Base-by-base conservation (phyloP, 2,888 invertebrate species). In the Luffia ferchaultella region DNA sequence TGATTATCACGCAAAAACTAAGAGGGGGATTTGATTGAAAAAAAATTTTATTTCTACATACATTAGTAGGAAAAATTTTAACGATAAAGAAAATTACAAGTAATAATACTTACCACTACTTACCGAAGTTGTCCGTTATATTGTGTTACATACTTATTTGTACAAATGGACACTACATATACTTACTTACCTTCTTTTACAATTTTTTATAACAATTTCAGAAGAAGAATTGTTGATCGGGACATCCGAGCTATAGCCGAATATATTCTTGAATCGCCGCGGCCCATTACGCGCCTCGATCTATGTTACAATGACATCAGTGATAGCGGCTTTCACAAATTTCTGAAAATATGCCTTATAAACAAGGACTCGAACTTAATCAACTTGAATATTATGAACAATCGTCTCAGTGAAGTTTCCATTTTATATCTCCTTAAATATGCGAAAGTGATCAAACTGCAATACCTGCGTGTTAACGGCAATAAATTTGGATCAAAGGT, bases 281-380 rank as follows among this genome's bases (percentile, higher is more conserved):
- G 66, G 18, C 64, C 86, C 47, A 76, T 89, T 2, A 73, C 73
- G 0, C 79, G 71, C 47, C 46, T 89, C 1, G 85, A 87, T 57
- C 63, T 89, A 3, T 72, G 84, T 19, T 87, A 87, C 58, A 89
- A 89, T 54, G 59, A 78, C 46, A 85, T 89, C 9, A 85, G 85
- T 0, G 85, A 87, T 54, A 54, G 53, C 16, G 87, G 87, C 0
- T 74, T 87, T 18, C 64, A 63, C 45, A 76, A 72, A 53, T 56
- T 86, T 12, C 56, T 79, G 2, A 76, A 84, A 58, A 68, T 72
- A 16, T 64, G 79, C 3, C 66, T 87, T 1, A 58, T 77, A 0
- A 72, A 85, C 62, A 65, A 70, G 0, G 60, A 78, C 48, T 85
- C 87, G 0, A 76, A 83, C 51, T 53, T 89, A 0, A 59, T 69